Percentiles rank a stretch among this genome's conserved stretches.
Evolutionary conservation across 2,113 vertebrate genomes (phyloP).

Genomic region (Montifringilla adamsi): DNA sequence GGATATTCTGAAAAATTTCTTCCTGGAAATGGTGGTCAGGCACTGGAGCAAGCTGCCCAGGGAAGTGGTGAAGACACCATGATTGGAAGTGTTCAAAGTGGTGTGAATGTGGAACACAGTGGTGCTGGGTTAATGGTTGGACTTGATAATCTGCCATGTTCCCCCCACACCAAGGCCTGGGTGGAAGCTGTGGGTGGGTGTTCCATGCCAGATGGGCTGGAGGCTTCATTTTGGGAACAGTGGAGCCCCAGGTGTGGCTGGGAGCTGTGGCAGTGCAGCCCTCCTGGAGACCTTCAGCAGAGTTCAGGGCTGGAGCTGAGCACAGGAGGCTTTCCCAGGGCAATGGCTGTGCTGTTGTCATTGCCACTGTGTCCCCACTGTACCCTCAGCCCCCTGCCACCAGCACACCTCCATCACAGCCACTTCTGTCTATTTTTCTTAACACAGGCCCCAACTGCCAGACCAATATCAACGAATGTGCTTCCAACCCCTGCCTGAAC

Average conservation of each 20-base stretch:
- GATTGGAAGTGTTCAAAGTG: background rate
- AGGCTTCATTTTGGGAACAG: background rate
- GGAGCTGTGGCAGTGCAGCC: background rate
- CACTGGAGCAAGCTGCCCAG: background rate
- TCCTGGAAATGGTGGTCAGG: background rate
- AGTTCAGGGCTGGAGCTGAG: background rate
- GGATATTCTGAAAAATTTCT: background rate
- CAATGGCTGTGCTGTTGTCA: background rate
- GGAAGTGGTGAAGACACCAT: background rate
- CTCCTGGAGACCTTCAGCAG: background rate
- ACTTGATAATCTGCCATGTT: rapidly evolving
- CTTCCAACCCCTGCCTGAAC: slow-evolving; percentile 95
- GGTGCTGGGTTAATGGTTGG: background rate
- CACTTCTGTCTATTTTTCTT: rapidly evolving
- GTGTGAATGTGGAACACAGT: background rate
- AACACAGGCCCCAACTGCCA: slow-evolving; percentile 90
- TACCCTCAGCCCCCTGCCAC: background rate
- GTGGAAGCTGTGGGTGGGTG: background rate
- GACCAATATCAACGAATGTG: slow-evolving; percentile 96
- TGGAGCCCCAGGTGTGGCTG: background rate
- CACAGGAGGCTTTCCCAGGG: background rate
- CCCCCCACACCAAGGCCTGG: rapidly evolving
- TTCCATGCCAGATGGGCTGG: background rate
- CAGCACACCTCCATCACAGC: background rate
- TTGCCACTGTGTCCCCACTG: rapidly evolving